Evolutionary conservation across 2,888 invertebrate species (phyloP).

Genomic region (Athripsodes cinereus): DNA sequence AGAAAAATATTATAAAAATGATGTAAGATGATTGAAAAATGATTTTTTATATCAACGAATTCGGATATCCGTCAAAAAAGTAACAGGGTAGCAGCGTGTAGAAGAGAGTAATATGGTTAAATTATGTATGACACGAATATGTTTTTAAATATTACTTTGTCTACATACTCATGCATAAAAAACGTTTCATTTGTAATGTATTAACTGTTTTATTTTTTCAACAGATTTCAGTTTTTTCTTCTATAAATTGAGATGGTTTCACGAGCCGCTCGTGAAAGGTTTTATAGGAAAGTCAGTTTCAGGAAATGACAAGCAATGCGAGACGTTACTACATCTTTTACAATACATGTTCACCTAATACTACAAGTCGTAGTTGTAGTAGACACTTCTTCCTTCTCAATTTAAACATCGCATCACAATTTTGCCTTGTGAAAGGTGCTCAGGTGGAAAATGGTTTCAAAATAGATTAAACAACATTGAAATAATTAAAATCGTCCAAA

Average conservation of each 20-base stretch:
- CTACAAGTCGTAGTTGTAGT: background rate
- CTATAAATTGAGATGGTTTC: background rate
- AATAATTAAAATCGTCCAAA: background rate
- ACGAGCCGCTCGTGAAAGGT: background rate
- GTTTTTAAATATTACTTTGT: no score
- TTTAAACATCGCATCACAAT: background rate
- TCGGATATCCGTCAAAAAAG: no score
- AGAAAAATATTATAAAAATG: no score
- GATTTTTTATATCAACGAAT: no score
- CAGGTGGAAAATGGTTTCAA: background rate
- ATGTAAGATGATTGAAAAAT: no score
- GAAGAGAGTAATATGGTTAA: no score
- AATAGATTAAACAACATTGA: background rate
- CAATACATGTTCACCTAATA: conserved; percentile 2
- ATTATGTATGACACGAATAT: no score
- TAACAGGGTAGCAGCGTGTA: no score
- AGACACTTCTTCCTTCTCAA: conserved; percentile 1
- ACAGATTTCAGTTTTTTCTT: no score
- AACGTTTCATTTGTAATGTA: no score
- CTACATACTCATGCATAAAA: no score
- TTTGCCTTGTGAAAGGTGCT: background rate
- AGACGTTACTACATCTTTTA: conserved; percentile 14
- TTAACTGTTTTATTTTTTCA: no score
- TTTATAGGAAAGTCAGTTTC: background rate
- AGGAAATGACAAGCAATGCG: conserved; percentile 21